Percentiles rank a stretch among this genome's conserved stretches.
Evolutionary conservation across 64 coral and sea anemone genomes (phyloP).

Genomic region (Exaiptasia diaphana): DNA sequence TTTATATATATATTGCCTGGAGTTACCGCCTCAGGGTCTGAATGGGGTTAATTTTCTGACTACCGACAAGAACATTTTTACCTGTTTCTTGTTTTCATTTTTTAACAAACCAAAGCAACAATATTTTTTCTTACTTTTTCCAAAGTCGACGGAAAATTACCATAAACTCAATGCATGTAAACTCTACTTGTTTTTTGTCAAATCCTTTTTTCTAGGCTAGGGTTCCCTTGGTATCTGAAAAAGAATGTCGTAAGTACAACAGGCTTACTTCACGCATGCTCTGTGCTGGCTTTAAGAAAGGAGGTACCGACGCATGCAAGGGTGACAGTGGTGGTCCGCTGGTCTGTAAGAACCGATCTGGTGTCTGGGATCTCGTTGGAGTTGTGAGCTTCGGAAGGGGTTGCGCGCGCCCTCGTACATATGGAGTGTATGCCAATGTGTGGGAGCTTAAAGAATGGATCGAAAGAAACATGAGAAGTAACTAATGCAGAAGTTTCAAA

Average conservation of each 20-base stretch:
- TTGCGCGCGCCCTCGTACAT: constrained; percentile 1
- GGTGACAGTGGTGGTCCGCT: constrained; percentile 66
- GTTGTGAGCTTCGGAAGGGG: constrained; percentile 39
- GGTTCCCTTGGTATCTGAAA: not conserved
- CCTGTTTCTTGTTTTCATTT: no score
- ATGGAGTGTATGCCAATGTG: constrained; percentile 48
- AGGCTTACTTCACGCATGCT: constrained; percentile 27
- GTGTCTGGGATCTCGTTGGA: constrained; percentile 43
- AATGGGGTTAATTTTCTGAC: no score
- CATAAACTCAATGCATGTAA: no score
- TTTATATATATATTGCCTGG: no score
- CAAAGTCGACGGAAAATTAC: constrained; percentile 10
- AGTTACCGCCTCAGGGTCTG: no score
- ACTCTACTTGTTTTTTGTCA: no score
- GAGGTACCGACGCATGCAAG: constrained; percentile 30
- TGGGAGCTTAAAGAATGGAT: constrained; percentile 40
- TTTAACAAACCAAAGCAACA: no score
- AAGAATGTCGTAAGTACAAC: not conserved
- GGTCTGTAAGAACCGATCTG: constrained; percentile 10
- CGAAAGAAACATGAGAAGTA: no score
- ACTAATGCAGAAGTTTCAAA: no score
- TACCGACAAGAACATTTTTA: no score
- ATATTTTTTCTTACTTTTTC: constrained; percentile 6
- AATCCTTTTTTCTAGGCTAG: not conserved
- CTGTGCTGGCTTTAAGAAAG: constrained; percentile 27